Conservation (phyloP, 2,113 vertebrate genomes). For the Catagonus wagneri region DNA sequence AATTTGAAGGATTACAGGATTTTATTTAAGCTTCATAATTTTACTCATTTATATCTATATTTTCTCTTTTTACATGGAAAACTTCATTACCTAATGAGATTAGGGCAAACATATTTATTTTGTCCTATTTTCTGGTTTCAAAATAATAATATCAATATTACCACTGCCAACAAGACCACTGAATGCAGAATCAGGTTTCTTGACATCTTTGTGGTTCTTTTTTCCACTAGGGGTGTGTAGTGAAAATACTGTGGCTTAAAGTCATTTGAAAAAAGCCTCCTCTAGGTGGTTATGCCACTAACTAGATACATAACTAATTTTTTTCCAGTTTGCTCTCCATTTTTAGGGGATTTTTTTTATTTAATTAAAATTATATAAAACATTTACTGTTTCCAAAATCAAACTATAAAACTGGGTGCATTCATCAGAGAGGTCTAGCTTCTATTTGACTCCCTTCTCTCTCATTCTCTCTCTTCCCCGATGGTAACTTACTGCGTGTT, state of each 20-base stretch:
- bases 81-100: neutral
- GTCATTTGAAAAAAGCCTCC: neutral
- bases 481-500: neutral
- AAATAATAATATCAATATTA: neutral
- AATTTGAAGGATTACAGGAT: neutral
- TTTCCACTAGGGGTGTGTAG: neutral
- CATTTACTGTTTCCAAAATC: neutral
- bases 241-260: neutral
- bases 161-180: neutral
- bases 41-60: slow-evolving; percentile 13
- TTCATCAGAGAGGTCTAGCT: neutral
- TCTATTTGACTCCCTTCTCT: neutral
- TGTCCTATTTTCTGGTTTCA: neutral
- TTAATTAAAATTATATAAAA: slow-evolving; percentile 34
- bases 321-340: neutral
- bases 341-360: slow-evolving; percentile 17
- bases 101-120: slow-evolving; percentile 7
- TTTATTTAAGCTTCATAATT: slow-evolving; percentile 40
- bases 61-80: slow-evolving; percentile 16
- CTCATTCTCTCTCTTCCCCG: neutral
- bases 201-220: neutral
- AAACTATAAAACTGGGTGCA: neutral
- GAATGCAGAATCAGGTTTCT: neutral
- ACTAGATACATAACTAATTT: neutral
- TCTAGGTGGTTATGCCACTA: neutral